Evolutionary conservation across 2,113 vertebrate genomes (phyloP).

Genomic region (Vombatus ursinus): DNA sequence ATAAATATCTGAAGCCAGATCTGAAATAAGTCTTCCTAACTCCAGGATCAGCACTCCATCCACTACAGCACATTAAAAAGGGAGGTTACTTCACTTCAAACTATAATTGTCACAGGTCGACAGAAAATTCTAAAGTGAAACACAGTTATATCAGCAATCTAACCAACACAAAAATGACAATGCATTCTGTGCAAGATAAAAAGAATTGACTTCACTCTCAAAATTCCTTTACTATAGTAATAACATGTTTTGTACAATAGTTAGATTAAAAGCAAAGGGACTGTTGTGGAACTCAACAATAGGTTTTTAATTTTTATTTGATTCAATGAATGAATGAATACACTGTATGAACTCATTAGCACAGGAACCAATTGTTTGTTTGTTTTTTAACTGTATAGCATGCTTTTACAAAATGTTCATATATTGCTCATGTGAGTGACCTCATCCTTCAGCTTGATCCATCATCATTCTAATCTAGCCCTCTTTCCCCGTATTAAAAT

Average conservation of each 20-base stretch:
- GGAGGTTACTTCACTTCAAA: not conserved
- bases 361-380: not conserved
- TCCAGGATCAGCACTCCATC: not conserved
- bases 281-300: not conserved
- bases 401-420: not conserved
- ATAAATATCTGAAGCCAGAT: not conserved
- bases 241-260: slow-evolving; percentile 21
- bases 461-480: slow-evolving; percentile 36
- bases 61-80: not conserved
- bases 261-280: slow-evolving; percentile 42
- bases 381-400: not conserved
- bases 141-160: not conserved
- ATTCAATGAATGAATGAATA: not conserved
- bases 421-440: not conserved
- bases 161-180: not conserved
- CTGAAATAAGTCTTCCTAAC: too few relatives aligned
- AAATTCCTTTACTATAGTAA: not conserved
- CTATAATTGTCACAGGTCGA: slow-evolving; percentile 1
- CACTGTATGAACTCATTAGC: not conserved
- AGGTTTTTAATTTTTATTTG: slow-evolving; percentile 48
- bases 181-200: not conserved
- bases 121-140: not conserved
- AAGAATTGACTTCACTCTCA: slow-evolving; percentile 29
- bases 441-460: slow-evolving; percentile 15
- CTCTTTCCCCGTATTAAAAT: slow-evolving; percentile 57